Percentiles rank a stretch among this genome's conserved stretches.
phyloP scores from a whole-genome alignment of 2,797 vertebrate genomes.

The Sebastes flavidus region DNA sequence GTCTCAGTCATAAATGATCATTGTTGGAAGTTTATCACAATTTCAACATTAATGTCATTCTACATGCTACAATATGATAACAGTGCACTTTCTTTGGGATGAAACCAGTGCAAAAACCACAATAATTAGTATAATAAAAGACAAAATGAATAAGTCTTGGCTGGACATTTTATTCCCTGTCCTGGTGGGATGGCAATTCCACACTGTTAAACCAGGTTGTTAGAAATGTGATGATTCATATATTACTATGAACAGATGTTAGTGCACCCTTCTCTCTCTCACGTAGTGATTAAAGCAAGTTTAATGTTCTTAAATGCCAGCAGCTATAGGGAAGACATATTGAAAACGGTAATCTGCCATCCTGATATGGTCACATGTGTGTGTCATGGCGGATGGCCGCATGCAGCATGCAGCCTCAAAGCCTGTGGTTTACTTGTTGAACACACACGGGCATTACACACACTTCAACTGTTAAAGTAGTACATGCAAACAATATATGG shows the following conservation, averaged over 20 bases:
- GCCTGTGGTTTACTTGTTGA: slow-evolving; percentile 12
- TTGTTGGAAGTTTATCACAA: background rate
- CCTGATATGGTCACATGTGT: background rate
- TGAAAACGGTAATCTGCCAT: slow-evolving; percentile 9
- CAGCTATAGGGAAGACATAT: background rate
- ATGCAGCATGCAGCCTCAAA: slow-evolving; percentile 1
- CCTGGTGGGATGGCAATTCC: background rate
- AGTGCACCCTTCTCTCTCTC: background rate
- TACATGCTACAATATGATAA: background rate
- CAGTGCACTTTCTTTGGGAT: background rate
- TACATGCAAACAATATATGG: background rate
- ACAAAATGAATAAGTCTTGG: background rate
- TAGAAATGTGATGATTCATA: slow-evolving; percentile 10
- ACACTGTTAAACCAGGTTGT: background rate
- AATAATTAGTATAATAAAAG: background rate
- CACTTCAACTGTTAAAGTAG: background rate
- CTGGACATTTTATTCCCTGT: background rate
- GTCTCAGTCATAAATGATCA: background rate
- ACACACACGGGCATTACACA: background rate
- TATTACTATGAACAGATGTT: slow-evolving; percentile 16
- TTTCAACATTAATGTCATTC: background rate
- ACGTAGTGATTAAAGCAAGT: background rate
- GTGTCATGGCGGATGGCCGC: slow-evolving; percentile 13
- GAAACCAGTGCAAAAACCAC: background rate
- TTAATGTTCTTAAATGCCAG: background rate